phyloP scores from a whole-genome alignment of 1,140 invertebrate species.

The Laupala kohalensis region DNA sequence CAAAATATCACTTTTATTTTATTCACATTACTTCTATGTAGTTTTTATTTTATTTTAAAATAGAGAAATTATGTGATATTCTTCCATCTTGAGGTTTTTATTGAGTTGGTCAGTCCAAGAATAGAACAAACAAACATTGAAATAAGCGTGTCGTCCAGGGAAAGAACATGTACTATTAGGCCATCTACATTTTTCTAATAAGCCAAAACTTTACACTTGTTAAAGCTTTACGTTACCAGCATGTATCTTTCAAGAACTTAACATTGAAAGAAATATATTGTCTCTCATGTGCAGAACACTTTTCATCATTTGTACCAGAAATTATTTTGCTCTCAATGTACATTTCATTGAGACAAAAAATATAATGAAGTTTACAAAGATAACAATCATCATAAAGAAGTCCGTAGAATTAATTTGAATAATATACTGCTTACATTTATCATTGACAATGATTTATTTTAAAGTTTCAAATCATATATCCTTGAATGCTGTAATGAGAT shows the following conservation, averaged over 20 bases:
- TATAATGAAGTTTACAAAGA: no score
- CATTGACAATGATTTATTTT: no score
- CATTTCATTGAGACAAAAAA: no score
- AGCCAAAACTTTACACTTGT: not conserved
- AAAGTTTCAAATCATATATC: no score
- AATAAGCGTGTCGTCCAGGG: not conserved
- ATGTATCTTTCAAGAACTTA: not conserved
- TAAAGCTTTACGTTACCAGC: not conserved
- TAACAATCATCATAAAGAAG: no score
- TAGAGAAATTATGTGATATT: not conserved
- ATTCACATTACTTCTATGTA: not conserved
- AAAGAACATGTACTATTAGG: not conserved
- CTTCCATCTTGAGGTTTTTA: not conserved
- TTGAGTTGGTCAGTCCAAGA: not conserved
- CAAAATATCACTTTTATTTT: not conserved
- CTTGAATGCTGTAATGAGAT: no score
- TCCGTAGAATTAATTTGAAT: no score
- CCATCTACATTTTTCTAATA: not conserved
- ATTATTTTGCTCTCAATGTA: not conserved
- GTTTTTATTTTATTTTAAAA: not conserved
- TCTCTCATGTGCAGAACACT: not conserved
- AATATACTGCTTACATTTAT: no score
- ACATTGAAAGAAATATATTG: not conserved
- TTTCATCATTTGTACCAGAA: not conserved
- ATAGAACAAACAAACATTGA: not conserved